Base-by-base conservation (phyloP, 2,888 invertebrate species). In the Metalampra italica region DNA sequence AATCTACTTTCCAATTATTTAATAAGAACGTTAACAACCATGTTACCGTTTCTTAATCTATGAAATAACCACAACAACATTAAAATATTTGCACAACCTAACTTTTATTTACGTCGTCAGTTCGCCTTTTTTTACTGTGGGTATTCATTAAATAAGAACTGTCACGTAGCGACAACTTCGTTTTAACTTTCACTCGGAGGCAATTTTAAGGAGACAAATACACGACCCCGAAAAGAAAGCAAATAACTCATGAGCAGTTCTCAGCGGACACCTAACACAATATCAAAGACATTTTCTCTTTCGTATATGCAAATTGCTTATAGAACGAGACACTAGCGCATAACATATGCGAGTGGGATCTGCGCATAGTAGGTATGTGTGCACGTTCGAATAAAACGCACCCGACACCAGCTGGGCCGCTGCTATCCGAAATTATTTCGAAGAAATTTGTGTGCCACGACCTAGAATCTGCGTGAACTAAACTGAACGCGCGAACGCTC, bases 171-270 rank as follows among this genome's bases (percentile, higher is more conserved):
- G 62, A 62, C 64, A 66, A 71, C 68, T 62, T 65, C 62, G 58
- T 68, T 68, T 58, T 56, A 68, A 83, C 87, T 87, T 87, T 85
- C 86, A 82, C 84, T 82, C 59, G 46, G 64, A 67, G 60, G 57
- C 61, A 68, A 69, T 76, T 76, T 69, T 68, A 66, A 66, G 72
- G 70, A 77, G 66, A 75, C 68, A 77, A 77, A 78, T 68, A 74
- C 61, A 67, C 68, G 72, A 75, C 71, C 69, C 68, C 70, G 58
- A 76, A 79, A 82, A 75, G 79, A 83, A 80, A 80, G 78, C 74
- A 76, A 75, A 79, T 73, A 77, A 80, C 77, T 77, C 75, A 77
- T 75, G 71, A 71, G 67, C 76, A 65, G 41, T 61, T 65, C 55
- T 67, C 55, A 60, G 55, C 61, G 59, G 49, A 55, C 56, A 52